phyloP scores from a whole-genome alignment of 1,140 invertebrate genomes.

The Lutraria rhynchaena region DNA sequence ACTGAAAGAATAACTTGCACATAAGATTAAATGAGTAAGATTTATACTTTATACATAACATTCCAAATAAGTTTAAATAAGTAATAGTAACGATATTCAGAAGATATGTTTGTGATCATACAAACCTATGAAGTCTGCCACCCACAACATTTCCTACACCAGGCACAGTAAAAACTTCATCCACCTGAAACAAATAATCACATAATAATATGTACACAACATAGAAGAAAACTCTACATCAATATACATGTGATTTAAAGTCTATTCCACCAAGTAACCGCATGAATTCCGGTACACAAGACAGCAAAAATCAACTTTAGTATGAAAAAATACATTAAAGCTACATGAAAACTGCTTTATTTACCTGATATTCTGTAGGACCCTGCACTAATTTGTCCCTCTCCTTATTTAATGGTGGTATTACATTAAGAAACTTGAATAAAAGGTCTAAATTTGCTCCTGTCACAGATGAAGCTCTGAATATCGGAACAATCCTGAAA shows the following conservation, averaged over 20 bases:
- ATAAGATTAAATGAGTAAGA: neutral
- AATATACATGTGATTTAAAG: too few species aligned
- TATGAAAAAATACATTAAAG: too few species aligned
- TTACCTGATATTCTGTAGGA: slow-evolving; percentile 83
- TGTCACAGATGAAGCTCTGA: slow-evolving; percentile 96
- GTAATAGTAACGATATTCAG: too few species aligned
- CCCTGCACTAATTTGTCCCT: slow-evolving; percentile 88
- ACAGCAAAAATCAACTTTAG: too few species aligned
- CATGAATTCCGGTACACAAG: too few species aligned
- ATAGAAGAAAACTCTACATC: too few species aligned
- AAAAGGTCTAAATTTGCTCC: slow-evolving; percentile 90
- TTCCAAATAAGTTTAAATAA: too few species aligned
- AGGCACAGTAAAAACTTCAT: slow-evolving; percentile 98
- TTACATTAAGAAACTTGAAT: slow-evolving; percentile 98
- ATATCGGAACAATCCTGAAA: slow-evolving; percentile 88
- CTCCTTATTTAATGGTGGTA: slow-evolving; percentile 90
- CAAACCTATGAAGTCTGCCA: slow-evolving; percentile 90
- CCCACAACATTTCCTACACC: slow-evolving; percentile 99
- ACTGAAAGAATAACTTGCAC: neutral
- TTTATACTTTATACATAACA: neutral
- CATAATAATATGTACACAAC: too few species aligned
- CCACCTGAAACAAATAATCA: slow-evolving; percentile 93
- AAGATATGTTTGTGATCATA: too few species aligned
- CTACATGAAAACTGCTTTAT: too few species aligned
- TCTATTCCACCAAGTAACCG: too few species aligned